These are phyloP conservation scores for Escarpia spicata DNA, from an alignment of 2,888 invertebrate genomes.

Conservation along the genomic window DNA sequence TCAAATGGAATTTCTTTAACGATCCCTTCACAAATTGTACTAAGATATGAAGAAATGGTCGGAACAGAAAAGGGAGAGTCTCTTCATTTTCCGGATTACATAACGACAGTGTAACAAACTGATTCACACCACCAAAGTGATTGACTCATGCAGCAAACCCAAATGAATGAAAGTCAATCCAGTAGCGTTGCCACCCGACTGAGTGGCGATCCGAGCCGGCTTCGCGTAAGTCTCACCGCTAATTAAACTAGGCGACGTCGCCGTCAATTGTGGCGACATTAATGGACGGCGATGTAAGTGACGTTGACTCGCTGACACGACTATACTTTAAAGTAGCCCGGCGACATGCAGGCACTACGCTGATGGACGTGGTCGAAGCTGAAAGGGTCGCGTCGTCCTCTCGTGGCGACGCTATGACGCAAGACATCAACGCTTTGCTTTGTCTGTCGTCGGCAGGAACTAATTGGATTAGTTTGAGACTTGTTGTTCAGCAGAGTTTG, in stretches of 20 bases:
- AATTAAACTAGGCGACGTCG: not conserved
- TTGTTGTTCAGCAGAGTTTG: not conserved
- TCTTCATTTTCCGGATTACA: not conserved
- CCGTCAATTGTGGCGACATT: slow-evolving; percentile 9
- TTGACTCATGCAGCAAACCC: not conserved
- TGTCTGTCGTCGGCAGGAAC: not conserved
- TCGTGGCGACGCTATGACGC: not conserved
- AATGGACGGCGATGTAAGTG: not conserved
- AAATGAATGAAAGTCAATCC: not conserved
- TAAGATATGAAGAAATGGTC: too few relatives aligned
- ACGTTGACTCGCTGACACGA: not conserved
- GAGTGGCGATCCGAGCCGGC: not conserved
- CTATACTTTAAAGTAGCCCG: not conserved
- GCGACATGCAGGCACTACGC: not conserved
- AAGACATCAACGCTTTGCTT: slow-evolving; percentile 12
- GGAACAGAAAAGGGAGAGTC: not conserved
- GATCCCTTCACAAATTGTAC: too few relatives aligned
- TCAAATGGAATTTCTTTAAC: too few relatives aligned
- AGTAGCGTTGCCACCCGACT: not conserved
- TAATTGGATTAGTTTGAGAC: not conserved
- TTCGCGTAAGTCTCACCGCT: not conserved
- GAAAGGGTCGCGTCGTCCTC: not conserved
- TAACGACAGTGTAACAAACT: not conserved
- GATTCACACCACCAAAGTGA: not conserved
- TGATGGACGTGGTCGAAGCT: not conserved